Base-by-base conservation (phyloP, 2,797 vertebrate species). In the Molossus alvarezi region DNA sequence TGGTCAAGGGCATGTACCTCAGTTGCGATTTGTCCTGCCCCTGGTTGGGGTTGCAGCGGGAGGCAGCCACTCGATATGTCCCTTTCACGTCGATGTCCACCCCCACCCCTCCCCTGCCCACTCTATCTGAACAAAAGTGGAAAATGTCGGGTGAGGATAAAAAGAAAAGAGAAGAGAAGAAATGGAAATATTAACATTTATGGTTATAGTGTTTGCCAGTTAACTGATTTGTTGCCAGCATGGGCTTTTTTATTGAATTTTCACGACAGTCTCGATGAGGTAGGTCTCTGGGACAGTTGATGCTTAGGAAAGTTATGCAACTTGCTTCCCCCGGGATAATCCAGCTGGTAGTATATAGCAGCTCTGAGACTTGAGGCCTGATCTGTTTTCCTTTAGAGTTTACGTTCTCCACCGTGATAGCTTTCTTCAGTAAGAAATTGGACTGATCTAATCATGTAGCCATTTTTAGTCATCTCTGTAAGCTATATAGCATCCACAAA, bases 221-320 rank as follows among this genome's bases (percentile, higher is more conserved):
- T 23, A 37, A 37, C 53, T 81, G 53, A 41, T 81, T 53, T 76
- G 69, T n/a, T 87, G 29, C 58, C 21, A 65, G 0, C 1, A 0
- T 90, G 64, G 8, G n/a, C 51, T 4, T 88, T 93, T 85, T 94
- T 75, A 20, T 75, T 91, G 62, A 81, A 91, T 92, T 15, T 12
- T 85, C 6, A 72, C 8, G 69, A 15, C 1, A 57, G 7, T 14
- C n/a, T 23, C 64, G 72, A 53, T 90, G 86, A 87, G 60, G n/a
- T 88, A 29, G 20, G 33, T 92, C 53, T 88, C 41, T 90, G 79
- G 58, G 17, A 94, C 92, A 94, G 85, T 45, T 80, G 71, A 60
- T 37, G 37, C 9, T 84, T 93, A 27, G 27, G 55, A 75, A 79
- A 25, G 37, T 77, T 79, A 25, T 64, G 11, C 33, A 90, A 2